phyloP scores from a whole-genome alignment of 2,113 vertebrate species.

The Xiphophorus maculatus region DNA sequence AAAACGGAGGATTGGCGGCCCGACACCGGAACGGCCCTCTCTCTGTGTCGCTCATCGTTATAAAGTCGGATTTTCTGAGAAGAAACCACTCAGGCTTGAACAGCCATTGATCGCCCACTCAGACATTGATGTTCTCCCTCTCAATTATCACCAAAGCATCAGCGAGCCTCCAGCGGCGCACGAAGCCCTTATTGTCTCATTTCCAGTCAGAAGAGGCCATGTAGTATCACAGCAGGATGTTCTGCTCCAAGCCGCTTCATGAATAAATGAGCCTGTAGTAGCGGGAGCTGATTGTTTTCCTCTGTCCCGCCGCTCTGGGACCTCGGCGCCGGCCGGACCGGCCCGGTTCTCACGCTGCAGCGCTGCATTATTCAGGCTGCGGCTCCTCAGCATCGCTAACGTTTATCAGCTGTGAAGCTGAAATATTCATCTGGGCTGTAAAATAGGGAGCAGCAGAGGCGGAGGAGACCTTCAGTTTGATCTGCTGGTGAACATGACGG shows the following conservation, averaged over 20 bases:
- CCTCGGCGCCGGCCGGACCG: neutral
- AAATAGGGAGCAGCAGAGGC: constrained; percentile 6
- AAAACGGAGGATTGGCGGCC: too few relatives aligned
- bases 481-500: too few relatives aligned
- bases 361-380: constrained; percentile 24
- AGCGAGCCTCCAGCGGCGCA: constrained; percentile 19
- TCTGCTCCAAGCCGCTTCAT: constrained; percentile 11
- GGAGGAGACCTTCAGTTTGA: too few relatives aligned
- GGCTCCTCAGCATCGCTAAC: too few relatives aligned
- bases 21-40: neutral
- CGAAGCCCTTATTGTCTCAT: constrained; percentile 1
- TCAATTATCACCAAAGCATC: constrained; percentile 40
- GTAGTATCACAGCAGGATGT: neutral
- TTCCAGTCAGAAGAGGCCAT: neutral
- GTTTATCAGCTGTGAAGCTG: too few relatives aligned
- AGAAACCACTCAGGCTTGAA: constrained; percentile 1
- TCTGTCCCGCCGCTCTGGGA: neutral
- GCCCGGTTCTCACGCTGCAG: constrained; percentile 38
- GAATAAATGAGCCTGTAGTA: constrained; percentile 30
- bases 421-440: constrained; percentile 44
- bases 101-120: constrained; percentile 21
- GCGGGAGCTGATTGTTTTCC: neutral
- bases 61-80: neutral
- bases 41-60: neutral
- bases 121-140: constrained; percentile 15